Conservation (phyloP, 2,888 invertebrate genomes). For the Phortica magna region DNA sequence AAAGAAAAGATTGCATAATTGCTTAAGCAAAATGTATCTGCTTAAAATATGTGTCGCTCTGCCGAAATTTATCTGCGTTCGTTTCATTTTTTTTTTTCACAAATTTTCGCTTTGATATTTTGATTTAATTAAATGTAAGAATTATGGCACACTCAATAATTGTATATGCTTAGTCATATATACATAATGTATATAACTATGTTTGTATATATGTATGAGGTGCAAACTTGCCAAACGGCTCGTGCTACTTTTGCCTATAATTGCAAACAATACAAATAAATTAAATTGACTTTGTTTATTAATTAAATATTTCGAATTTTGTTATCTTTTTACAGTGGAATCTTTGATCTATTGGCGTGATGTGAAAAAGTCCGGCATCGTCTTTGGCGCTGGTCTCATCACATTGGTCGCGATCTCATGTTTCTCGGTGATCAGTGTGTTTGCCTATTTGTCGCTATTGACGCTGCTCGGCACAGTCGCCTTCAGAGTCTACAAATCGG, state of each 20-base stretch:
- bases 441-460: slow-evolving; percentile 93
- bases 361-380: slow-evolving; percentile 95
- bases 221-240: too few species aligned
- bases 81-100: slow-evolving; percentile 31
- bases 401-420: slow-evolving; percentile 95
- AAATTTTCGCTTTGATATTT: slow-evolving; percentile 4
- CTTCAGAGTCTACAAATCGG: slow-evolving; percentile 97
- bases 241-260: too few species aligned
- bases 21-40: slow-evolving; percentile 39
- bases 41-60: slow-evolving; percentile 20
- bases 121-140: too few species aligned
- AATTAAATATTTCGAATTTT: slow-evolving; percentile 40
- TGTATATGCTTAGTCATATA: too few species aligned
- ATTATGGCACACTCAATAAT: too few species aligned
- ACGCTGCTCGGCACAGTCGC: slow-evolving; percentile 91
- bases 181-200: too few species aligned
- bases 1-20: slow-evolving; percentile 37
- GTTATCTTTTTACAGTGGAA: slow-evolving; percentile 86
- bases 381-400: slow-evolving; percentile 93
- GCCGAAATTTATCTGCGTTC: slow-evolving; percentile 18
- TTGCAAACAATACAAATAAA: not conserved
- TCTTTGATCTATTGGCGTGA: slow-evolving; percentile 99
- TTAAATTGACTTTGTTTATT: not conserved
- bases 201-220: too few species aligned
- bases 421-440: slow-evolving; percentile 96